A percentile compares a stretch with the other conserved stretches of the same genome.
Conservation (phyloP, 1,140 invertebrate species). For the Orius insidiosus region DNA sequence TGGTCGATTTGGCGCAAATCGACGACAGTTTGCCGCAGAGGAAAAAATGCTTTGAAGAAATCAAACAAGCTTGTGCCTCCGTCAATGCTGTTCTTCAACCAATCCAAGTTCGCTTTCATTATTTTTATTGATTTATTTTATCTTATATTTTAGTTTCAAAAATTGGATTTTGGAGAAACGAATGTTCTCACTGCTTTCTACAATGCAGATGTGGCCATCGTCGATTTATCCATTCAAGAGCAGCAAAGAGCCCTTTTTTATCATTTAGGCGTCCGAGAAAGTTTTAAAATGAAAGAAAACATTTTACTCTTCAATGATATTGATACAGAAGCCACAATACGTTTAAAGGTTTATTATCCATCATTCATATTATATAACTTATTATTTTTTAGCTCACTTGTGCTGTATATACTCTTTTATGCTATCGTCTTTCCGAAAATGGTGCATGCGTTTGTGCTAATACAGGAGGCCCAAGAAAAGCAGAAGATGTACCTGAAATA, state of each 20-base stretch:
- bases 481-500: conserved; percentile 37
- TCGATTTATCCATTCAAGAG: conserved; percentile 79
- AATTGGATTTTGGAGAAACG: conserved; percentile 70
- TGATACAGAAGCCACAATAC: conserved; percentile 66
- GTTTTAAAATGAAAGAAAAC: conserved; percentile 97
- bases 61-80: conserved; percentile 56
- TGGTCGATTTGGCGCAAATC: conserved; percentile 59
- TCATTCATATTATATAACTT: conserved; percentile 10
- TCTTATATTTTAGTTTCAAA: conserved; percentile 55
- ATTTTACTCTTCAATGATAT: conserved; percentile 84
- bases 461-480: conserved; percentile 36
- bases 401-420: conserved; percentile 71
- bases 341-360: conserved; percentile 42
- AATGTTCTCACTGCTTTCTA: conserved; percentile 77
- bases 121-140: conserved; percentile 1
- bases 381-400: conserved; percentile 58
- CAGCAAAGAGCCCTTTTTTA: conserved; percentile 85
- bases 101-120: conserved; percentile 45
- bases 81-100: conserved; percentile 66
- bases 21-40: conserved; percentile 49
- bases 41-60: conserved; percentile 66
- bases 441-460: conserved; percentile 57
- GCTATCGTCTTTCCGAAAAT: conserved; percentile 62
- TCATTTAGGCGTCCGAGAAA: conserved; percentile 92
- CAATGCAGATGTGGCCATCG: conserved; percentile 93